Base-by-base conservation (phyloP, 2,113 vertebrate species). In the Scopus umbretta region DNA sequence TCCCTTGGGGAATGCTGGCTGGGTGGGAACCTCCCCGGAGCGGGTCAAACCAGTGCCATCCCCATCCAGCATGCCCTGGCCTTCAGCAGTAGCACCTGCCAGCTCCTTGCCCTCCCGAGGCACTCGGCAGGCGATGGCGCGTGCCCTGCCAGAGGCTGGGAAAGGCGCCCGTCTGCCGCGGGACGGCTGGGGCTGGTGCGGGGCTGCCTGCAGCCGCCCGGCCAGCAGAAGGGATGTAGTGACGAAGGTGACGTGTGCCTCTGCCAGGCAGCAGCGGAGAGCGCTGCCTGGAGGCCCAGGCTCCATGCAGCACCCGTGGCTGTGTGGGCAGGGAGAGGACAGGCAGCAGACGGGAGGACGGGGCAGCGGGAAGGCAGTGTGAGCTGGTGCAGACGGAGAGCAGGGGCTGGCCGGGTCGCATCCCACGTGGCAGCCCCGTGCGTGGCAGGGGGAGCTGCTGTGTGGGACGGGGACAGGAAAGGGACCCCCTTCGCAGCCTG, bases 221-320 rank as follows among this genome's bases (percentile, higher is more conserved):
- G 68, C 68, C 70, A 9, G 30, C 65, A 29, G 61, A 19, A 74
- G 42, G 68, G 56, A 53, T 11, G 30, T 15, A 23, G 68, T 22
- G 52, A 47, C 1, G 3, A 65, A 45, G 0, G 1, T 0, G 13
- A 10, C 6, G 8, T 5, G 25, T 30, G 47, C 16, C 68, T 55
- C 53, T 50, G 61, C 36, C 68, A 17, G 47, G 47, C 27, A 42
- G 63, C 42, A 10, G 45, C 1, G 0, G 36, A 5, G 32, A 8
- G 47, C 43, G 61, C 45, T 53, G 67, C 66, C 40, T 1, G 1
- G 29, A 19, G 66, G 40, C 36, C n/a, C 40, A 26, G 63, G 38
- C 21, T 36, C 72, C 3, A 0, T 2, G 34, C 25, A 16, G 40
- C 62, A 42, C 9, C n/a, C 15, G 30, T 27, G 36, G 70, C 67